These are phyloP conservation scores for Teleogryllus occipitalis DNA, from an alignment of 1,140 invertebrate species.

Conservation along the genomic window DNA sequence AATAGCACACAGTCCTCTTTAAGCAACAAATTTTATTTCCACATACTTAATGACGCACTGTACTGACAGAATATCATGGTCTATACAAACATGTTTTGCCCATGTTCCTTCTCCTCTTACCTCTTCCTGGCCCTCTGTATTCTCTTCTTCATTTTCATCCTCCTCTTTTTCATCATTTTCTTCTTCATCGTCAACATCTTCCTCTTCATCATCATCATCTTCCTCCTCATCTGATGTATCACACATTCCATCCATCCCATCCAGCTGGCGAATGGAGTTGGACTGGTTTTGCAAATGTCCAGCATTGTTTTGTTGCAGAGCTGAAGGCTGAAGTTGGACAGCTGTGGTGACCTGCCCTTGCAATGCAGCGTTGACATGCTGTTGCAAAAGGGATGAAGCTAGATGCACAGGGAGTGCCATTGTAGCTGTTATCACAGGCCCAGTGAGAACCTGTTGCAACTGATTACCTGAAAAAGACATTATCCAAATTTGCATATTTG, in stretches of 20 bases:
- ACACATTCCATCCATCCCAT: constrained; percentile 61
- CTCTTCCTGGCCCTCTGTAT: constrained; percentile 59
- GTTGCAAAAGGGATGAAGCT: constrained; percentile 70
- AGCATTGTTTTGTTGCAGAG: constrained; percentile 76
- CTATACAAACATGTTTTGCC: not conserved
- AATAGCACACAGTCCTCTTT: not conserved
- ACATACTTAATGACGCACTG: not conserved
- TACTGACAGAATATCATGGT: not conserved
- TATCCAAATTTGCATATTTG: too few relatives aligned
- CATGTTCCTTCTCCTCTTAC: not conserved
- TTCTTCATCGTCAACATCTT: constrained; percentile 54
- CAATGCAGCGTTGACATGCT: constrained; percentile 76
- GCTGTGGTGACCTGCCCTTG: constrained; percentile 38
- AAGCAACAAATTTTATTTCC: not conserved
- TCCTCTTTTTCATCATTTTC: constrained; percentile 67
- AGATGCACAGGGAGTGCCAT: constrained; percentile 68
- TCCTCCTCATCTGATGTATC: constrained; percentile 72
- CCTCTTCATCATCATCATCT: constrained; percentile 56
- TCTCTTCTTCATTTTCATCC: constrained; percentile 66
- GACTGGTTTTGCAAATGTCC: constrained; percentile 46
- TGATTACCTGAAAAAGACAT: constrained; percentile 35
- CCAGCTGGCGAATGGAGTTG: constrained; percentile 42
- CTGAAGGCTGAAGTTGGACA: constrained; percentile 60
- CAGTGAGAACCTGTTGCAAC: constrained; percentile 59
- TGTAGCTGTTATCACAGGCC: constrained; percentile 75